Base-by-base conservation (phyloP, 2,888 invertebrate genomes). In the Athalia rosae region DNA sequence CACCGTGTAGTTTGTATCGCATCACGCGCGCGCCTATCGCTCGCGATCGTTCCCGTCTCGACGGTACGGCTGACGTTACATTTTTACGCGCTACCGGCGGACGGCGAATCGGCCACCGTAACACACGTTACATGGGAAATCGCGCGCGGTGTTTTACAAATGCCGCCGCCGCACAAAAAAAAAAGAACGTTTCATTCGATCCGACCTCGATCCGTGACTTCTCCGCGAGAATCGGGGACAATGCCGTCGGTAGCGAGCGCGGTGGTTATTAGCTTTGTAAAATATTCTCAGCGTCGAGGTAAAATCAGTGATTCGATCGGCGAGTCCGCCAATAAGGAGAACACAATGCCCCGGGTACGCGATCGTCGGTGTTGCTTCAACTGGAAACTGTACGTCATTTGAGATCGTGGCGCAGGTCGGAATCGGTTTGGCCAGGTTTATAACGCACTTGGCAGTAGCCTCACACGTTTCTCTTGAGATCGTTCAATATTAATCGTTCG, bases 401-500 rank as follows among this genome's bases (percentile, higher is more conserved):
- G 1, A 28, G 28, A 28, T 28, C 28, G 28, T 28, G 61, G 48
- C 15, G n/a, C 43, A 67, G 63, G 63, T 63, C 9, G 63, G 43
- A 11, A 8, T 63, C 63, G 53, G 4, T 50, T 69, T 13, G 71
- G 58, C 15, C 71, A 59, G 71, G 45, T 71, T 79, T n/a, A n/a
- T n/a, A 81, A 81, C 80, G 83, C 84, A 81, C 83, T 84, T 83
- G 82, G 81, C 79, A 83, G 84, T 85, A 86, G 87, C 85, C 85
- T 84, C 84, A 84, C 82, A 82, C 83, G 82, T 82, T 79, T 79
- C 82, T 28, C 47, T 28, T 28, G 28, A 82, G 81, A 82, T 82
- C 84, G 87, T 87, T 87, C 86, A 85, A 87, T 88, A 87, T 88
- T 88, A 87, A 87, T 88, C 84, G 87, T 84, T 81, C 80, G 28